Evolutionary conservation across 1,140 invertebrate species (phyloP).

Genomic region (Triops longicaudatus): DNA sequence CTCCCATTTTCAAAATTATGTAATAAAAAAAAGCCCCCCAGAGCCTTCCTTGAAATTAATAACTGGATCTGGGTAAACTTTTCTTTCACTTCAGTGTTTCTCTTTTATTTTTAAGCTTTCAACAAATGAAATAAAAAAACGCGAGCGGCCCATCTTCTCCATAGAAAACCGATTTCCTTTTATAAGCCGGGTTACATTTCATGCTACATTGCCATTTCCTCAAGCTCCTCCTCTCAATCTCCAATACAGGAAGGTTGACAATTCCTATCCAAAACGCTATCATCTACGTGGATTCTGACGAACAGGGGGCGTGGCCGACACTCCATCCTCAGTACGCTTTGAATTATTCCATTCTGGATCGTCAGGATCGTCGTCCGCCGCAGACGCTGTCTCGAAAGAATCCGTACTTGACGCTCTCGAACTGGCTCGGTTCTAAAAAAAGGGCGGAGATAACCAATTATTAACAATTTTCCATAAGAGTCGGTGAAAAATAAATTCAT

Average conservation of each 20-base stretch:
- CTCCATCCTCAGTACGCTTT: neutral
- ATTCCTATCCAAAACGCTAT: neutral
- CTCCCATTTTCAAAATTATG: neutral
- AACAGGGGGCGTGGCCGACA: neutral
- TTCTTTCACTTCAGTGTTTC: too few species aligned
- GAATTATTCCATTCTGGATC: conserved; percentile 60
- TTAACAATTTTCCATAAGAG: neutral
- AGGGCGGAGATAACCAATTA: conserved; percentile 21
- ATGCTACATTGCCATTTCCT: neutral
- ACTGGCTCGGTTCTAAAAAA: conserved; percentile 35
- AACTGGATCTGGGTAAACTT: neutral
- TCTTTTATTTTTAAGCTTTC: neutral
- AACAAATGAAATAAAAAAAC: too few species aligned
- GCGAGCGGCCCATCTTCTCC: too few species aligned
- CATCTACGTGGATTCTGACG: conserved; percentile 5
- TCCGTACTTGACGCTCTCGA: conserved; percentile 51
- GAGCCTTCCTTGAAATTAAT: neutral
- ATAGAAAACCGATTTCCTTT: too few species aligned
- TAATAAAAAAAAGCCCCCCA: neutral
- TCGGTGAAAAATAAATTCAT: too few species aligned
- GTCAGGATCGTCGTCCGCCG: conserved; percentile 64
- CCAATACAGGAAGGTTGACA: neutral
- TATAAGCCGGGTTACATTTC: neutral
- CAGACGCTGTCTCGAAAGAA: conserved; percentile 48
- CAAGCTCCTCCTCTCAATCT: neutral